Evolutionary conservation across 1,140 invertebrate genomes (phyloP).

Genomic region (Bradysia coprophila): DNA sequence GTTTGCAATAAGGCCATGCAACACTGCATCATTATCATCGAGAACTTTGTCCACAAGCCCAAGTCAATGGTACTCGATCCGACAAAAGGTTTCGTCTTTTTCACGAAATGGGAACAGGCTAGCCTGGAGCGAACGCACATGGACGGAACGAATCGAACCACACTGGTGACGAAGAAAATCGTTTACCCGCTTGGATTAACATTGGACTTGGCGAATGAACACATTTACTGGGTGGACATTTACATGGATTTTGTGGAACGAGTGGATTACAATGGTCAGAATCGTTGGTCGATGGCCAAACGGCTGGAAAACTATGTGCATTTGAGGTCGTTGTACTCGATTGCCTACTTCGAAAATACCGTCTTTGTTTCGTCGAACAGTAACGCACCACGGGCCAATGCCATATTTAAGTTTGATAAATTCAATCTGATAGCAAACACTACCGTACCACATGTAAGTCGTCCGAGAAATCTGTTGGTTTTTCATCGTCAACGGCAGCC

Average conservation of each 20-base stretch:
- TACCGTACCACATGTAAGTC: conserved; percentile 11
- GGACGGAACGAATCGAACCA: conserved; percentile 33
- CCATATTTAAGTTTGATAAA: conserved; percentile 37
- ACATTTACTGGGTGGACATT: conserved; percentile 63
- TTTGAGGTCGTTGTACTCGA: conserved; percentile 32
- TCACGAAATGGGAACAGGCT: conserved; percentile 52
- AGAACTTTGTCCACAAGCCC: conserved; percentile 49
- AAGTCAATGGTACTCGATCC: conserved; percentile 68
- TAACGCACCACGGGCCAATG: conserved; percentile 27
- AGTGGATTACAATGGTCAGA: conserved; percentile 46
- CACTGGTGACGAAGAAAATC: conserved; percentile 38
- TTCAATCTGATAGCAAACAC: conserved; percentile 23
- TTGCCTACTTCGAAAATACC: conserved; percentile 48
- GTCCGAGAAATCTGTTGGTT: not conserved
- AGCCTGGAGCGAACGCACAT: conserved; percentile 39
- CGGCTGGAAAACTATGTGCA: conserved; percentile 37
- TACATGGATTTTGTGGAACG: conserved; percentile 56
- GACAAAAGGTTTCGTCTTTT: conserved; percentile 55
- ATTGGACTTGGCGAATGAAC: conserved; percentile 47
- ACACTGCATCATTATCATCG: conserved; percentile 43
- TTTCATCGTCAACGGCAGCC: not conserved
- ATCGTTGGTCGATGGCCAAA: conserved; percentile 42
- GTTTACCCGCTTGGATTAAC: conserved; percentile 50
- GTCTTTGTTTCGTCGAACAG: conserved; percentile 48
- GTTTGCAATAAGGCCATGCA: conserved; percentile 41